Base-by-base conservation (phyloP, 64 coral and sea anemone genomes). In the Catalaphyllia jardinei region DNA sequence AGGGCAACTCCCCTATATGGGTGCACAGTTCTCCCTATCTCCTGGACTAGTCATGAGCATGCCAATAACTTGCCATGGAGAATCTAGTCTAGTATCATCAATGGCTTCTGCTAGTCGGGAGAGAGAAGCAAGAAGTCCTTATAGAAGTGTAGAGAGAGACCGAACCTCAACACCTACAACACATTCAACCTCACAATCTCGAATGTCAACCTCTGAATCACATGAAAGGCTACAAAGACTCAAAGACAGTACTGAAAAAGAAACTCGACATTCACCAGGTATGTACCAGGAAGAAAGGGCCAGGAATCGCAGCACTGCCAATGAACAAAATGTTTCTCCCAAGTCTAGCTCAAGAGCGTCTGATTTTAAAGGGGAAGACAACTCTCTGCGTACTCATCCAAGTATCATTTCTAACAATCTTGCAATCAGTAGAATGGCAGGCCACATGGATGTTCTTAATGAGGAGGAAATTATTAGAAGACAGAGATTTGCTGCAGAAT, bases 391-490 rank as follows among this genome's bases (percentile, higher is more conserved):
- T 20, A 13, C 57, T 29, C 74, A 73, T 20, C 29, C 60, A 55
- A 72, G 75, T 62, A 87, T 92, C 24, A 87, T 92, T 22, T 78
- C 90, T 1, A 78, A 86, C 74, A 92, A 92, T 17, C 77, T 92
- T 14, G 90, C 90, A 27, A 65, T 92, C 20, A 86, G 90, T 72
- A 60, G 90, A 25, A 64, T 75, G 31, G 83, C 75, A 22, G 90
- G 82, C 5, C 73, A 82, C 35, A 27, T 75, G 20, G 67, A 46
- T 74, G 80, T 69, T 20, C 29, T 87, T 25, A 87, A 72, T n/a
- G 72, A 39, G 16, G 83, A 63, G 46, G 86, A 88, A 42, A 31
- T 69, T 24, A 77, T 71, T 3, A 71, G 57, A 39, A 74, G 25
- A 73, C 82, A 78, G 31, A 85, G 75, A 83, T 52, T 85, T 11